These are phyloP conservation scores for Agapornis roseicollis DNA, from an alignment of 2,113 vertebrate species.

Conservation along the genomic window DNA sequence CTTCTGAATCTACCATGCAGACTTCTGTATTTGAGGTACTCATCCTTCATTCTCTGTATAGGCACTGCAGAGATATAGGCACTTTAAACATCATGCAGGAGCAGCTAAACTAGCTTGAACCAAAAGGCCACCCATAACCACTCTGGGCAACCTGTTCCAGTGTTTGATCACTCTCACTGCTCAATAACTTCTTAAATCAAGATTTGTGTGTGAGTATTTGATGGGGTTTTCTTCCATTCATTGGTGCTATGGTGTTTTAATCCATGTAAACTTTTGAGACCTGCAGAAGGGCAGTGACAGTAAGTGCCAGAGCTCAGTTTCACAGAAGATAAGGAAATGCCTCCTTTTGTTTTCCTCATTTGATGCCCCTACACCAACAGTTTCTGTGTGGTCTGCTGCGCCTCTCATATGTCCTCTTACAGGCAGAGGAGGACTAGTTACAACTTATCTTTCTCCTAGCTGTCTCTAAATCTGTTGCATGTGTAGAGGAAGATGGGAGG, in stretches of 20 bases:
- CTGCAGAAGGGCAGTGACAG: neutral
- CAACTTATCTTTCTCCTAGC: neutral
- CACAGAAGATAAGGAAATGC: rapidly evolving
- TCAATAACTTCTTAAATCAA: neutral
- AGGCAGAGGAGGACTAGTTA: neutral
- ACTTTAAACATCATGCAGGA: neutral
- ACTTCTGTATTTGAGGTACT: neutral
- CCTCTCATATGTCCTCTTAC: neutral
- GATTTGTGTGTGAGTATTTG: neutral
- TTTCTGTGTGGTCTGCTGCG: neutral
- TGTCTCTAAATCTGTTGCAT: neutral
- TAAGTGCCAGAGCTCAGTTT: neutral
- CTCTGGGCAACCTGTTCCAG: neutral
- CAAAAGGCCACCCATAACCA: neutral
- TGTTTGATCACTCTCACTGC: neutral
- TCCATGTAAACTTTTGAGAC: neutral
- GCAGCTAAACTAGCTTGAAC: neutral
- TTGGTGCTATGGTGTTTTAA: neutral
- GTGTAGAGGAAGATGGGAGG: neutral
- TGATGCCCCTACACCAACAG: neutral
- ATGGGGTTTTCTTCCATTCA: neutral
- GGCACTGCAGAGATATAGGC: neutral
- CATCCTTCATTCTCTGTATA: neutral
- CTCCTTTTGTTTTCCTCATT: neutral
- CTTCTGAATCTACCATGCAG: neutral